These are phyloP conservation scores for Goniozus legneri DNA, from an alignment of 1,140 invertebrate genomes.

Conservation along the genomic window DNA sequence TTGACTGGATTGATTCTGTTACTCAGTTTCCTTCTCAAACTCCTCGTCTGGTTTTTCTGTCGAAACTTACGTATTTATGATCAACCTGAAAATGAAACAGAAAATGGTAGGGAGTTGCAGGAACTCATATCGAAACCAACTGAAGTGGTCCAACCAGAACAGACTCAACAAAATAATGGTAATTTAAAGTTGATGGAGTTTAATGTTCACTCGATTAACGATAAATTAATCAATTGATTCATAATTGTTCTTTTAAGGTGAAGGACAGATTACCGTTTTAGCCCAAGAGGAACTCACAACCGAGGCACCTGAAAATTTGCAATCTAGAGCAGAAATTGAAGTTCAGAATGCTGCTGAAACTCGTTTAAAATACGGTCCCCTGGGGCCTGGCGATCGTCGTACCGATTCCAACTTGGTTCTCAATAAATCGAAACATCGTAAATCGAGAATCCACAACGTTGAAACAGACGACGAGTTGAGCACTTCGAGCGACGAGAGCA, in stretches of 20 bases:
- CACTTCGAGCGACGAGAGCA: constrained; percentile 35
- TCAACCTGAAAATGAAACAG: constrained; percentile 8
- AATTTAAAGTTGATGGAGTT: not conserved
- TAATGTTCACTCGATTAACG: not conserved
- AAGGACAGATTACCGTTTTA: no score
- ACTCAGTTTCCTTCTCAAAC: constrained; percentile 28
- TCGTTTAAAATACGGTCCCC: constrained; percentile 29
- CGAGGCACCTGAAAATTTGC: no score
- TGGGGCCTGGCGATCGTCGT: constrained; percentile 32
- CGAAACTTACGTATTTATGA: constrained; percentile 35
- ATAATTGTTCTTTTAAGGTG: no score
- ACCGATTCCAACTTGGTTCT: constrained; percentile 2
- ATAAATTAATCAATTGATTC: no score
- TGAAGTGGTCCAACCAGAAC: not conserved
- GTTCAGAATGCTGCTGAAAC: not conserved
- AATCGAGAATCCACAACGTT: constrained; percentile 1
- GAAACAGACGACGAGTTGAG: constrained; percentile 35
- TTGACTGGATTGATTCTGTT: constrained; percentile 31
- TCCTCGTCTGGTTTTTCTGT: constrained; percentile 31
- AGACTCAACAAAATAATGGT: not conserved
- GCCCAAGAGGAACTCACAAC: no score
- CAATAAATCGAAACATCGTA: not conserved
- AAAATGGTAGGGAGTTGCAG: constrained; percentile 18
- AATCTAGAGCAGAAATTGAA: constrained; percentile 12
- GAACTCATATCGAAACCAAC: constrained; percentile 12